phyloP scores from a whole-genome alignment of 2,113 vertebrate species.

The Acrocephalus arundinaceus region DNA sequence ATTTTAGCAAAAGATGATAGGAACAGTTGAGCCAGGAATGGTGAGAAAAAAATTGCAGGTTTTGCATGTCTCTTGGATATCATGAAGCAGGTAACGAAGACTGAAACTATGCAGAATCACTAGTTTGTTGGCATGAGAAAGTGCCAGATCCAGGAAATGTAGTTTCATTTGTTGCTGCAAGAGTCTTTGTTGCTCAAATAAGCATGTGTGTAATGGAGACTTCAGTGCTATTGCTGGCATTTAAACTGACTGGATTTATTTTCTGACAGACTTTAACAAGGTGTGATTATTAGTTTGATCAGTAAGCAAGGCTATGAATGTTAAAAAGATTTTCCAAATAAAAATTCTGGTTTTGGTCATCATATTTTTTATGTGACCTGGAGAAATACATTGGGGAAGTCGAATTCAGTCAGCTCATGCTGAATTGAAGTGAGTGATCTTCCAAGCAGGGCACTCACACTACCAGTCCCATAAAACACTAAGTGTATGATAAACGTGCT shows the following conservation, averaged over 20 bases:
- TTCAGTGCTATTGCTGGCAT: neutral
- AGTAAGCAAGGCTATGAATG: neutral
- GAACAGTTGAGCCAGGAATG: neutral
- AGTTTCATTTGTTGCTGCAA: neutral
- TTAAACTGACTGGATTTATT: neutral
- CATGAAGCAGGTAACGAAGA: neutral
- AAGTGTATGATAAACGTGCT: neutral
- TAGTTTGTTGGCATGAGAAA: neutral
- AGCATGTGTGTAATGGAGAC: neutral
- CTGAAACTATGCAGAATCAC: neutral
- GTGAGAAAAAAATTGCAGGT: neutral
- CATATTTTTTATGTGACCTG: neutral
- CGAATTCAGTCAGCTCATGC: neutral
- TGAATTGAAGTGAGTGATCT: neutral
- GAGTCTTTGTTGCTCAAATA: neutral
- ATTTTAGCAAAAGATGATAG: neutral
- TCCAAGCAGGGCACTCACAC: neutral
- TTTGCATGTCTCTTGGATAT: neutral
- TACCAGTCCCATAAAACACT: neutral
- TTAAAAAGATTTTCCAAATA: neutral
- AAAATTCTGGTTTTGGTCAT: neutral
- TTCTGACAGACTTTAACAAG: neutral
- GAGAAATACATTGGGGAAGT: neutral
- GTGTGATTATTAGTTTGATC: neutral
- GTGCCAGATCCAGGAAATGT: neutral